Base-by-base conservation (phyloP, 2,113 vertebrate species). In the Chlorodrepanis virens region DNA sequence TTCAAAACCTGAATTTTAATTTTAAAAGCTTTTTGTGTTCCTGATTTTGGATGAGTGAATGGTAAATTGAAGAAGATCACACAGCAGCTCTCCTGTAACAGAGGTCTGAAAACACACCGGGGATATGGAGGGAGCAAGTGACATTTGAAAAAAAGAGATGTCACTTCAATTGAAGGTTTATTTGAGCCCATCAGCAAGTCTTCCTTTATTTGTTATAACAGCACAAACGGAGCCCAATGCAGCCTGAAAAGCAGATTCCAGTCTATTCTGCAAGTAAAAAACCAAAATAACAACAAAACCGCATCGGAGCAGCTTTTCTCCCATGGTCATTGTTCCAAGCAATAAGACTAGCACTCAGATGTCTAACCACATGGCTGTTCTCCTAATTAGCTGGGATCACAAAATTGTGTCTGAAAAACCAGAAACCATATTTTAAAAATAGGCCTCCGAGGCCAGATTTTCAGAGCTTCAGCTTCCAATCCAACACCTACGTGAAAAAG, bases 321-420 rank as follows among this genome's bases (percentile, higher is more conserved):
- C 71, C 92, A 89, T 93, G 93, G 93, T 90, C 92, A 96, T 96
- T 96, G 93, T 96, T 95, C 89, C 76, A 96, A 94, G 96, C 90
- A 93, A 96, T 96, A 95, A 94, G 94, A 95, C 96, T 95, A 96
- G 92, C 93, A 97, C 95, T 96, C 96, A 96, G 96, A 95, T 97
- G 94, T 97, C 96, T 96, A 96, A 96, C 96, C 96, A 95, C 96
- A 96, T 95, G 96, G 94, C 94, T 96, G 96, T 96, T 94, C 88
- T 96, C 72, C 76, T 97, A 96, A 97, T 97, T 96, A 96, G 94
- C 90, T 94, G 79, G 86, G 90, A 95, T 94, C 96, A 94, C 94
- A 96, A 93, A 94, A 94, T 50, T 95, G 84, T 77, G 47, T 85
- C 94, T 96, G 95, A 95, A 97, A 95, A 96, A 94, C 79, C 83